Conservation (phyloP, 2,113 vertebrate genomes). For the Oceanodroma tethys region DNA sequence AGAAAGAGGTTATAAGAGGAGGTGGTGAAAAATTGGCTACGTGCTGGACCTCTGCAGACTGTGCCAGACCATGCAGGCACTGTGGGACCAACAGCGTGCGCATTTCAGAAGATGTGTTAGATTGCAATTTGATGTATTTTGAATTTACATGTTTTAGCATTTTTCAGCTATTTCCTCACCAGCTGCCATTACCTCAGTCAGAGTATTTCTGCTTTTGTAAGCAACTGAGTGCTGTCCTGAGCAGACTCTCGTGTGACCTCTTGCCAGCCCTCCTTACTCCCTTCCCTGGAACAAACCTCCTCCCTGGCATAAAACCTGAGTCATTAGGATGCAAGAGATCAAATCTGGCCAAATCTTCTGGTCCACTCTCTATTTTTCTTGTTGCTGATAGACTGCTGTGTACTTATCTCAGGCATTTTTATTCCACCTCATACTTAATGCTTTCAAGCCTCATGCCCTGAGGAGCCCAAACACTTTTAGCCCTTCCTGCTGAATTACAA, state of each 20-base stretch:
- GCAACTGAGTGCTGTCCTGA: fast-evolving
- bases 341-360: background rate
- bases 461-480: background rate
- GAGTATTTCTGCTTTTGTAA: background rate
- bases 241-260: background rate
- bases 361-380: background rate
- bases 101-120: background rate
- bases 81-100: fast-evolving
- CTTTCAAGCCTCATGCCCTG: background rate
- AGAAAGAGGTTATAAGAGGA: background rate
- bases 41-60: background rate
- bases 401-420: background rate
- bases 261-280: background rate
- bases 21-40: background rate
- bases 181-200: background rate
- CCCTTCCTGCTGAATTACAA: background rate
- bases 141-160: background rate
- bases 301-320: background rate
- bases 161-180: background rate
- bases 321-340: background rate
- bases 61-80: background rate
- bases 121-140: background rate
- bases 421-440: background rate
- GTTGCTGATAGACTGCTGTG: background rate
- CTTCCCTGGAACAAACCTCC: background rate